These are phyloP conservation scores for Istiophorus platypterus DNA, from an alignment of 2,113 vertebrate species.

Conservation along the genomic window DNA sequence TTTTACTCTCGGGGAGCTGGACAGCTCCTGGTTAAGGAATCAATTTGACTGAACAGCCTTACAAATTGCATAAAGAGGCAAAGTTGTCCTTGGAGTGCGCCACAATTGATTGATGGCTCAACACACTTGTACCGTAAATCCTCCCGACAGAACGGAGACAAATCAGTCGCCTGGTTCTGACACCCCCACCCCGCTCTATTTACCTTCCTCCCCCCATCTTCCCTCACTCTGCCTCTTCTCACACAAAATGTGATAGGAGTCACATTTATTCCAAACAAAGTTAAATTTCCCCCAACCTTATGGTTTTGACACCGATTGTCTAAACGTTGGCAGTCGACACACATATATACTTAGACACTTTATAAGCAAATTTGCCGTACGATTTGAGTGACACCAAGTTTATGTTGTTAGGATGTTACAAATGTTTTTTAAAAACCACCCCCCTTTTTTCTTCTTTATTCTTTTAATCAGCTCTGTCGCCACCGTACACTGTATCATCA, in stretches of 20 bases:
- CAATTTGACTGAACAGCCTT: constrained; percentile 86
- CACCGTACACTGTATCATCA: constrained; percentile 46
- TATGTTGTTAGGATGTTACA: constrained; percentile 63
- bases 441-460: too few species aligned
- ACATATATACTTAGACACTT: constrained; percentile 82
- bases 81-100: constrained; percentile 84
- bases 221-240: constrained; percentile 37
- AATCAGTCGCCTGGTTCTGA: constrained; percentile 73
- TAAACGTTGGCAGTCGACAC: constrained; percentile 58
- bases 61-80: constrained; percentile 86
- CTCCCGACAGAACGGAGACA: constrained; percentile 80
- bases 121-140: constrained; percentile 83
- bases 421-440: constrained; percentile 72
- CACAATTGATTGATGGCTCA: constrained; percentile 84
- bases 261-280: constrained; percentile 73
- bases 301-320: constrained; percentile 70
- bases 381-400: constrained; percentile 74
- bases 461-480: constrained; percentile 15
- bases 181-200: constrained; percentile 53
- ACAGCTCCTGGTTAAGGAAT: constrained; percentile 84
- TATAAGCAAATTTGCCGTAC: constrained; percentile 81
- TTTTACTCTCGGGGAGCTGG: constrained; percentile 65
- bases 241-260: constrained; percentile 55
- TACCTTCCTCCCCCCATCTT: constrained; percentile 59
- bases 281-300: constrained; percentile 60